phyloP scores from a whole-genome alignment of 92 coral and sea anemone genomes.

The Virgularia gustaviana region DNA sequence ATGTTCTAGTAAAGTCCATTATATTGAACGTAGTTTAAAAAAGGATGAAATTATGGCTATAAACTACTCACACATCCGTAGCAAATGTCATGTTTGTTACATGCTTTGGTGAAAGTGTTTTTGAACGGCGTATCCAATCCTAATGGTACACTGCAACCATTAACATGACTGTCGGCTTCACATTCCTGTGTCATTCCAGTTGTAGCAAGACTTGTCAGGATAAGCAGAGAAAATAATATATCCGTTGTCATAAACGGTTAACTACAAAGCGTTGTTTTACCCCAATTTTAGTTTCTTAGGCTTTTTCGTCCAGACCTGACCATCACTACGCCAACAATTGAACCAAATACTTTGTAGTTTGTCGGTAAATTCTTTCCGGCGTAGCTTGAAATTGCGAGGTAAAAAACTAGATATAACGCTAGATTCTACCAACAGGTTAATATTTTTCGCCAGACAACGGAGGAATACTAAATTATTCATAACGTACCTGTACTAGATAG shows the following conservation, averaged over 20 bases:
- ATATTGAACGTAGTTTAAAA: too few species aligned
- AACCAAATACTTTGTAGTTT: not conserved
- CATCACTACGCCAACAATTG: not conserved
- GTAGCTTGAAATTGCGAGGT: too few species aligned
- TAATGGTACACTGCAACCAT: constrained; percentile 93
- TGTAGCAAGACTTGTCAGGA: not conserved
- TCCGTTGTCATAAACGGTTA: constrained; percentile 14
- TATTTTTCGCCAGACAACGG: too few species aligned
- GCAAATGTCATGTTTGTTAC: constrained; percentile 96
- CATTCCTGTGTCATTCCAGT: constrained; percentile 46
- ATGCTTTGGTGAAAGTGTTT: constrained; percentile 76
- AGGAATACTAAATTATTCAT: too few species aligned
- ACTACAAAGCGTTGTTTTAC: not conserved
- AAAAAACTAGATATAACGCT: too few species aligned
- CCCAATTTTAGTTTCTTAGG: not conserved
- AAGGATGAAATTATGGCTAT: too few species aligned
- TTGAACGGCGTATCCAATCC: constrained; percentile 92
- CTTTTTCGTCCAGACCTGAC: not conserved
- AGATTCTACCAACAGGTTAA: too few species aligned
- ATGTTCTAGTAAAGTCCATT: too few species aligned
- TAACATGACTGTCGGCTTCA: constrained; percentile 77
- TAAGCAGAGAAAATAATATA: not conserved
- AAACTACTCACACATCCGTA: constrained; percentile 95
- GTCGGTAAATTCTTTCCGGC: too few species aligned
- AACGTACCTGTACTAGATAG: too few species aligned